These are phyloP conservation scores for Xiphias gladius DNA, from an alignment of 2,113 vertebrate species.

Conservation along the genomic window DNA sequence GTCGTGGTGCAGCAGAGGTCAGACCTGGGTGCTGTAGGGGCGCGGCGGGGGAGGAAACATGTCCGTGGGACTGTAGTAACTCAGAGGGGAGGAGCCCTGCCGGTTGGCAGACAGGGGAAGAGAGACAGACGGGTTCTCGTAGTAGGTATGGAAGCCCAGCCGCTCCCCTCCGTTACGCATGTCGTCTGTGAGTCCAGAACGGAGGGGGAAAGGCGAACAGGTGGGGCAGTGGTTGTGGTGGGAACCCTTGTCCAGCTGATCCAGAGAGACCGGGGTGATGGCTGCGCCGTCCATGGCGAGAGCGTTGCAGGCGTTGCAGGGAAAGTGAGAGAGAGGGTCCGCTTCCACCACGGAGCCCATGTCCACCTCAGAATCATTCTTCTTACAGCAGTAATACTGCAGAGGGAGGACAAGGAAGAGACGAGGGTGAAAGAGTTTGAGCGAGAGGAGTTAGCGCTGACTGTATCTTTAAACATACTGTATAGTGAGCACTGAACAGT, in stretches of 20 bases:
- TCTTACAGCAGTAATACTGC: slow-evolving; percentile 98
- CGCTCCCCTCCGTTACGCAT: slow-evolving; percentile 92
- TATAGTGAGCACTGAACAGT: background rate
- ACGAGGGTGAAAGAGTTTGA: background rate
- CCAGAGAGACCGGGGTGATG: slow-evolving; percentile 79
- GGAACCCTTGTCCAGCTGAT: slow-evolving; percentile 76
- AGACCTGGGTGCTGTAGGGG: slow-evolving; percentile 95
- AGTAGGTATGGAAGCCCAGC: slow-evolving; percentile 88
- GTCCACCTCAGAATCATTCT: slow-evolving; percentile 88
- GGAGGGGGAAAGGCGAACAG: slow-evolving; percentile 90
- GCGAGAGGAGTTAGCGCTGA: background rate
- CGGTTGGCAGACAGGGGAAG: slow-evolving; percentile 82
- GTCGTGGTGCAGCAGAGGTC: slow-evolving; percentile 63
- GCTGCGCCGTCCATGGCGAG: slow-evolving; percentile 86
- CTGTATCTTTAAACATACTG: background rate
- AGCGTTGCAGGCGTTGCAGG: slow-evolving; percentile 91
- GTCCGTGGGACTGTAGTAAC: slow-evolving; percentile 81
- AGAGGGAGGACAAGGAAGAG: background rate
- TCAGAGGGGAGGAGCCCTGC: slow-evolving; percentile 85
- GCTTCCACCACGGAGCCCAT: slow-evolving; percentile 76
- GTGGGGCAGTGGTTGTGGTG: slow-evolving; percentile 83
- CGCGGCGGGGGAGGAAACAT: slow-evolving; percentile 86
- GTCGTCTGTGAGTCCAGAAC: slow-evolving; percentile 83
- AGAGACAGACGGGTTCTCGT: slow-evolving; percentile 87
- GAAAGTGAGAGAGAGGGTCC: slow-evolving; percentile 84